Evolutionary conservation across 1,140 invertebrate species (phyloP).

Genomic region (Drosophila virilis): DNA sequence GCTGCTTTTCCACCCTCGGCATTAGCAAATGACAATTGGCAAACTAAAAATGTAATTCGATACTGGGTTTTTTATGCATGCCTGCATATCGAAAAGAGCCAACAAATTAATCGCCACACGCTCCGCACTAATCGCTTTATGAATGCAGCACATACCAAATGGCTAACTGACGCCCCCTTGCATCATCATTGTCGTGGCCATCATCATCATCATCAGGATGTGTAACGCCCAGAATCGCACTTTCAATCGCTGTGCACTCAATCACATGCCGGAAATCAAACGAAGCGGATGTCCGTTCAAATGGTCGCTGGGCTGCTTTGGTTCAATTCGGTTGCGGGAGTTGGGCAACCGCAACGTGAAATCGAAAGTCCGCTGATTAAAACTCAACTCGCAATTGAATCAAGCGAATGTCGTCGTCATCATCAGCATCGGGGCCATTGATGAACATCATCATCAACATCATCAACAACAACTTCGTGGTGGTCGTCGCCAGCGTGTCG

Average conservation of each 20-base stretch:
- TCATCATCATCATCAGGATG: conserved; percentile 7
- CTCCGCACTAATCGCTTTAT: conserved; percentile 73
- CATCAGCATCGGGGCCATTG: background rate
- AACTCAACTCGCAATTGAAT: conserved; percentile 58
- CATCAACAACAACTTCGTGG: conserved; percentile 10
- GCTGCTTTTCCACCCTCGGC: background rate
- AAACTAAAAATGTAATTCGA: conserved; percentile 56
- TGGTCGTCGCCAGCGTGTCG: conserved; percentile 34
- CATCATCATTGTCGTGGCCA: background rate
- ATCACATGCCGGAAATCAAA: conserved; percentile 81
- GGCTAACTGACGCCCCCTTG: conserved; percentile 37
- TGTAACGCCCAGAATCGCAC: conserved; percentile 41
- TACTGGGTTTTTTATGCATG: conserved; percentile 55
- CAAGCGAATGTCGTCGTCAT: conserved; percentile 3
- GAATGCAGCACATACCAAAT: conserved; percentile 49
- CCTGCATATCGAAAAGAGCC: conserved; percentile 56
- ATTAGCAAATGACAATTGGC: background rate
- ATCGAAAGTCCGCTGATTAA: conserved; percentile 79
- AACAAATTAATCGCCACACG: conserved; percentile 74
- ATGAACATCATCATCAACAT: conserved; percentile 20
- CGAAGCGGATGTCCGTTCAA: conserved; percentile 74
- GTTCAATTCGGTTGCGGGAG: conserved; percentile 23
- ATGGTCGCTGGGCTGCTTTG: conserved; percentile 45
- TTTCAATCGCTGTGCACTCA: conserved; percentile 75
- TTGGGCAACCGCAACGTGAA: conserved; percentile 68